Evolutionary conservation across 2,797 vertebrate genomes (phyloP), one percentile per base, ranked within the genome.

Genomic region (Rallus crepitans): DNA sequence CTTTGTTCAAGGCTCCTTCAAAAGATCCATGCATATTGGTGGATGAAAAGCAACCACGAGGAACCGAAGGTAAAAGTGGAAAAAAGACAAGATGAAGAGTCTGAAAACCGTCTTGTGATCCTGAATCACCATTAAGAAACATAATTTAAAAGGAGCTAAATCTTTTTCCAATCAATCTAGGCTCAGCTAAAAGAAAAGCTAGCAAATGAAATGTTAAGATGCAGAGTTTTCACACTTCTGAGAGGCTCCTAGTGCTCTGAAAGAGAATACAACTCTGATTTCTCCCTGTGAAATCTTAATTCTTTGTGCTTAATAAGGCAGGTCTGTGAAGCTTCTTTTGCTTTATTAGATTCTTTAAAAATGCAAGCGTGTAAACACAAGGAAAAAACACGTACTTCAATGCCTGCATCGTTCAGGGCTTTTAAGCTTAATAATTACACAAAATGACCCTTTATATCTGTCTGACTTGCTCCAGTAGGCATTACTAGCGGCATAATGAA

Each of bases 401-500:
- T 75, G 82, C 65, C 48, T 78, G 40, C 42, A 48, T 87, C 9
- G 0, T 90, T 89, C 76, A 81, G 65, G 37, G 69, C 52, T 93
- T 91, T 94, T 90, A 94, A 92, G 71, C 72, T 81, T 72, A 94
- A 24, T 93, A 89, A 95, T 95, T 93, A 95, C 61, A 93, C 57
- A 92, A 94, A 96, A 87, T 66, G 79, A 97, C 89, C 84, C 91
- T 94, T 93, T 94, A 35, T 86, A 94, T 93, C 94, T 89, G 53
- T 81, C 94, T 92, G 89, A 93, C 78, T 95, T 91, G 66, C 72
- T 96, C 55, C 89, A 88, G 72, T 23, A 88, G 55, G 59, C 82
- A 93, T 87, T 94, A 91, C 81, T 77, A 95, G 57, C 0, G 0
- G 57, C 61, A 91, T 81, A 94, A 93, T 71, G 69, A 94, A 71